Base-by-base conservation (phyloP, 2,113 vertebrate genomes). In the Phaetusa simplex region DNA sequence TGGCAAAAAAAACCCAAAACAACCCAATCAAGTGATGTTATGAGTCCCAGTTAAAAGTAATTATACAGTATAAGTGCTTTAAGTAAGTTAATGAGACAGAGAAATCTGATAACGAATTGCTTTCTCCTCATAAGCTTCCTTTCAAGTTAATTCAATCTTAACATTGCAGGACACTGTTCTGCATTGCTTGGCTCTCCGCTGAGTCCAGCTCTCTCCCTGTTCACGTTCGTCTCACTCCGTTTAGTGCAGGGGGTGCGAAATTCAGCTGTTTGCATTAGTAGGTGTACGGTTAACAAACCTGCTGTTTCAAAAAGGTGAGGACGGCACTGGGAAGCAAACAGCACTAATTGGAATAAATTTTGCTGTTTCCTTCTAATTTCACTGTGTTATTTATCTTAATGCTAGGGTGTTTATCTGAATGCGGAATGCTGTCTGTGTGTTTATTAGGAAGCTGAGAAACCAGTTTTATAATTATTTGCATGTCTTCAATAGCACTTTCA, bases 21-120 rank as follows among this genome's bases (percentile, higher is more conserved):
- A 42, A 42, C 42, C 42, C 42, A 73, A 82, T 94, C 84, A 92
- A 95, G 86, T 92, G 36, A 38, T 96, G 94, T 96, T 94, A 85
- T 65, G 83, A 92, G 67, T 67, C 52, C 49, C 61, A 76, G 83
- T 91, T 90, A 90, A 76, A 94, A 95, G 93, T 88, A 94, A 96
- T 97, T 96, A 90, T 77, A 49, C 69, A 80, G 42, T 58, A 0
- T 36, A 96, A 97, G 59, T 86, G 49, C 65, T 95, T 80, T 69
- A 65, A 74, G 61, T 81, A 53, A 95, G 67, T 88, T 91, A 84
- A 84, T 86, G 93, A 94, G 88, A 93, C 65, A 88, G 79, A 55
- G 49, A 73, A 82, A 59, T 69, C 72, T 82, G 64, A 34, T 82
- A 73, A 92, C 4, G 0, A 55, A 64, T 88, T 58, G 59, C 81